These are phyloP conservation scores for Aleiodes testaceus DNA, from an alignment of 2,888 invertebrate genomes.

Conservation along the genomic window DNA sequence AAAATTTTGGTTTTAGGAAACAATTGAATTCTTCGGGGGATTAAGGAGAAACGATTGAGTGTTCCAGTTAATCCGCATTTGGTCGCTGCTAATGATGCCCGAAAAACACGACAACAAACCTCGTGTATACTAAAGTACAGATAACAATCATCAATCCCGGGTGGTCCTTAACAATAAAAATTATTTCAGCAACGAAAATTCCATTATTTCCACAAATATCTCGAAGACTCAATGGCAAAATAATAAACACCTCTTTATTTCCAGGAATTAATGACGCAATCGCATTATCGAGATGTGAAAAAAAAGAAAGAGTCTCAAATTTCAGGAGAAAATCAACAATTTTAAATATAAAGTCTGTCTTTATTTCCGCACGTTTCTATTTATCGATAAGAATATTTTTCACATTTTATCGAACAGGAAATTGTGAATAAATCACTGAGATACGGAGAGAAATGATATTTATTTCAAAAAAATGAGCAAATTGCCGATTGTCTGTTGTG, in stretches of 20 bases:
- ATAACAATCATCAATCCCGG: slow-evolving; percentile 6
- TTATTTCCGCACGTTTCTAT: not conserved
- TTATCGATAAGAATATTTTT: not conserved
- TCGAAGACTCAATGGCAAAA: not conserved
- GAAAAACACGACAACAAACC: slow-evolving; percentile 15
- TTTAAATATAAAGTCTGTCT: slow-evolving; percentile 1
- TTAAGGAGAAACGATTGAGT: slow-evolving; percentile 17
- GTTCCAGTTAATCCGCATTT: slow-evolving; percentile 5
- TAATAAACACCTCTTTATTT: slow-evolving; percentile 19
- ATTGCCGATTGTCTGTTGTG: not conserved
- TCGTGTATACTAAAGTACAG: slow-evolving; percentile 1
- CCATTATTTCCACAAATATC: too few relatives aligned
- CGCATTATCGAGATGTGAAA: not conserved
- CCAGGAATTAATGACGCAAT: not conserved
- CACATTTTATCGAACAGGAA: too few relatives aligned
- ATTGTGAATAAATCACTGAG: too few relatives aligned
- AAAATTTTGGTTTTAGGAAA: not conserved
- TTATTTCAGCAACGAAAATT: too few relatives aligned
- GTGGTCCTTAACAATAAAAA: slow-evolving; percentile 8
- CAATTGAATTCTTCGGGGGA: slow-evolving; percentile 1
- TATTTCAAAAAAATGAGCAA: not conserved
- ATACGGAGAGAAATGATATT: too few relatives aligned
- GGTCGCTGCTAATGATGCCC: slow-evolving; percentile 16
- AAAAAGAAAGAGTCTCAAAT: not conserved
- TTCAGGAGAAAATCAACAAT: slow-evolving; percentile 7